These are phyloP conservation scores for Planiliza haematocheilus DNA, from an alignment of 2,113 vertebrate species.

Conservation along the genomic window DNA sequence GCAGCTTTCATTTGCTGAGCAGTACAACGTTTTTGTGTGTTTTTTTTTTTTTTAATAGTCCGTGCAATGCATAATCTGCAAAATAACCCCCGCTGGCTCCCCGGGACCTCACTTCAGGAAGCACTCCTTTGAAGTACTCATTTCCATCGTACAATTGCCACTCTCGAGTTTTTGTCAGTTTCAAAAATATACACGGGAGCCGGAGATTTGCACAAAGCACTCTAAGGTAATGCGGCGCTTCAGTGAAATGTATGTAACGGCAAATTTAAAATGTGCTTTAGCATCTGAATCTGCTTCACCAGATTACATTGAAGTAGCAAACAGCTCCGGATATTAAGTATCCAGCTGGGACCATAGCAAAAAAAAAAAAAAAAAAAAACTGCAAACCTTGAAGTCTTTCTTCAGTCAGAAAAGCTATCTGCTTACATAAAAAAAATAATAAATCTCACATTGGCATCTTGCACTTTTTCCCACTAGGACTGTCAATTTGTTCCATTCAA, in stretches of 20 bases:
- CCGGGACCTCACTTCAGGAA: constrained; percentile 16
- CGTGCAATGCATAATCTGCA: constrained; percentile 46
- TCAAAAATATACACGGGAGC: constrained; percentile 32
- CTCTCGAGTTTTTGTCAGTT: constrained; percentile 34
- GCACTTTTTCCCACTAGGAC: neutral
- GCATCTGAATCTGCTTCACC: constrained; percentile 50
- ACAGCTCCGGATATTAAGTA: constrained; percentile 25
- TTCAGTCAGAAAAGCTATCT: constrained; percentile 23
- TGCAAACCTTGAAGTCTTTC: constrained; percentile 24
- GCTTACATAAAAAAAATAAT: constrained; percentile 16
- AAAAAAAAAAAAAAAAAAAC: constrained; percentile 11
- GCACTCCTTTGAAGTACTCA: constrained; percentile 38
- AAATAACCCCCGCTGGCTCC: constrained; percentile 36
- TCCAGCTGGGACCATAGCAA: constrained; percentile 38
- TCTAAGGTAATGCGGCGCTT: constrained; percentile 25
- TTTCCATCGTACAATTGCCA: constrained; percentile 34
- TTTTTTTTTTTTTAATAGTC: constrained; percentile 50
- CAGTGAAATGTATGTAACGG: constrained; percentile 46
- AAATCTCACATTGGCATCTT: constrained; percentile 6
- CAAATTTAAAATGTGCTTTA: constrained; percentile 49
- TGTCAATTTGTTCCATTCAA: constrained; percentile 19
- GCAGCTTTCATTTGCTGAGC: constrained; percentile 33
- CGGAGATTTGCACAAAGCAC: constrained; percentile 23
- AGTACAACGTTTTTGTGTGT: neutral
- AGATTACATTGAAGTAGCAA: constrained; percentile 56